Base-by-base conservation (phyloP, 2,797 vertebrate species). In the Melopsittacus undulatus region DNA sequence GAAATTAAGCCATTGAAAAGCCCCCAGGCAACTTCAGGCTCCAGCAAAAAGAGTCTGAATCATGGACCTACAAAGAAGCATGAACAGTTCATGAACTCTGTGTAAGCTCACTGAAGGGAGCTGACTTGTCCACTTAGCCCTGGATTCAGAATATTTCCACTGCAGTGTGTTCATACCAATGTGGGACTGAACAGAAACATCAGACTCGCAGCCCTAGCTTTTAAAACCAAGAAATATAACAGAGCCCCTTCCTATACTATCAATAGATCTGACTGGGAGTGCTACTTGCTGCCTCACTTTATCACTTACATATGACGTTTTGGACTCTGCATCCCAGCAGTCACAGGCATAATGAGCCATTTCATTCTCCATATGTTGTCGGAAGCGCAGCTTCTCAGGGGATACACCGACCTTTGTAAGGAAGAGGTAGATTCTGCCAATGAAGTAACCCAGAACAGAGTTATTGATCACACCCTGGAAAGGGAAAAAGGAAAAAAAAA, bases 281-380 rank as follows among this genome's bases (percentile, higher is more conserved):
- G 57, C 7, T 21, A 36, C 30, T 83, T 27, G 80, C 34, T 56
- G 29, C 13, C n/a, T 10, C 12, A 9, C 27, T 38, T 7, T 49
- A 38, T 30, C 18, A 98, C 99, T 61, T 96, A 99, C 99, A 9
- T 99, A 99, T 3, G 99, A 99, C 5, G 99, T 99, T 98, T 99
- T 99, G 96, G 99, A 98, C 96, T 99, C 99, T 0, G 99, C 99
- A 7, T 99, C 99, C 99, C 99, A 99, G 97, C 99, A 99, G 98
- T 99, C 99, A 32, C 99, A 99, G 91, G 99, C 99, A 4, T 99
- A 99, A 93, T 99, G 99, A 92, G 99, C 99, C 99, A 99, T 99
- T 98, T 99, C 99, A 19, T 99, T 99, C 97, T 99, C 99, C 99
- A 99, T 99, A 96, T 99, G 99, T 98, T 99, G 99, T 9, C 99